A percentile compares a stretch with the other conserved stretches of the same genome.
Conservation (phyloP, 2,797 vertebrate genomes). For the Sarcophilus harrisii region DNA sequence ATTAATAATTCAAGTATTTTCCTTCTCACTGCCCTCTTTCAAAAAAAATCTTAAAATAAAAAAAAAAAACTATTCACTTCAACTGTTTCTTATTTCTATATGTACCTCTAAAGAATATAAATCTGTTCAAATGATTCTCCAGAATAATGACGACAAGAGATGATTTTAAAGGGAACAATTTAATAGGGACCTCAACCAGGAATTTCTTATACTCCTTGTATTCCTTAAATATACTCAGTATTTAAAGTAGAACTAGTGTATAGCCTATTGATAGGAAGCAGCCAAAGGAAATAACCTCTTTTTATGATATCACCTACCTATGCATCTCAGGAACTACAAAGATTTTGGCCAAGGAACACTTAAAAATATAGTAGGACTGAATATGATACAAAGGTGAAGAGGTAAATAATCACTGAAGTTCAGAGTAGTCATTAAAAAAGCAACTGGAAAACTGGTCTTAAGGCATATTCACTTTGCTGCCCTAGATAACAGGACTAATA, state of each 20-base stretch:
- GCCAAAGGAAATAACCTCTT: neutral
- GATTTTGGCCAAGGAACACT: neutral
- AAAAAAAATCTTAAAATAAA: neutral
- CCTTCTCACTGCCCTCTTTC: neutral
- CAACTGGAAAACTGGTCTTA: neutral
- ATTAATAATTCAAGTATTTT: neutral
- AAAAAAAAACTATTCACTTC: neutral
- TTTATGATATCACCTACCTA: neutral
- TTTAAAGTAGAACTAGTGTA: neutral
- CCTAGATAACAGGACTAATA: neutral
- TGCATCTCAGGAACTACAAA: neutral
- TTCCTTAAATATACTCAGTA: neutral
- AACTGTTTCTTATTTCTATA: neutral
- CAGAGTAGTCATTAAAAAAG: neutral
- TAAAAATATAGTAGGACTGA: neutral
- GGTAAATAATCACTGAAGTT: neutral
- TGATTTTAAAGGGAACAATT: neutral
- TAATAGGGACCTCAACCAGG: neutral
- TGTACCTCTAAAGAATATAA: neutral
- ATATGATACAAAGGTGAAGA: neutral
- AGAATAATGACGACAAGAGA: neutral
- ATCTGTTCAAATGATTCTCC: neutral
- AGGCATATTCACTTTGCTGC: neutral
- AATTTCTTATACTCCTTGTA: neutral
- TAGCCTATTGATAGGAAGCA: neutral